A percentile compares a stretch with the other conserved stretches of the same genome.
These are phyloP conservation scores for Drosophila trapezifrons DNA, from an alignment of 1,140 invertebrate genomes.

Conservation along the genomic window DNA sequence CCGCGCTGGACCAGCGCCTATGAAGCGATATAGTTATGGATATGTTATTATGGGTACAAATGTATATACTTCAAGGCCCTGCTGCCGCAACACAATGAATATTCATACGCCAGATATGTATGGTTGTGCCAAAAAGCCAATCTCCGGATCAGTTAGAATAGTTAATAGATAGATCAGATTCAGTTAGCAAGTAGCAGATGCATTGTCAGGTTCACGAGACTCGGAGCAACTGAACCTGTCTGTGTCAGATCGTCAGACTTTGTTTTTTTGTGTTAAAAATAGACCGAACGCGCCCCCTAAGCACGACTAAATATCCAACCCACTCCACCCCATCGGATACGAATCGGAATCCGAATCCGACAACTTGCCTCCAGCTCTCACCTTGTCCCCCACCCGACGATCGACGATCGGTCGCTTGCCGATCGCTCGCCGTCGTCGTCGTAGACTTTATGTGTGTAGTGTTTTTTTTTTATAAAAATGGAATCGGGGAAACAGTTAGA, in stretches of 20 bases:
- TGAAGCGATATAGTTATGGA: conserved; percentile 23
- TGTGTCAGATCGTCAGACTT: conserved; percentile 5
- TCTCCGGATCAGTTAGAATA: background rate
- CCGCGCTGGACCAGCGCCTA: conserved; percentile 2
- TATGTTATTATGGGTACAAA: background rate
- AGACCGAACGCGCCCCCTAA: conserved; percentile 62
- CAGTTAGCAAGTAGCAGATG: conserved; percentile 15
- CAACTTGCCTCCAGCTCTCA: conserved; percentile 20
- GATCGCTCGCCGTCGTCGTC: conserved; percentile 31
- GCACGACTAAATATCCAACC: conserved; percentile 30
- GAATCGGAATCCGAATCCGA: conserved; percentile 4
- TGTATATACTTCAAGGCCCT: conserved; percentile 17
- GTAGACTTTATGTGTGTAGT: conserved; percentile 45
- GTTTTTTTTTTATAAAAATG: conserved; percentile 74
- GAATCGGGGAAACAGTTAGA: conserved; percentile 70
- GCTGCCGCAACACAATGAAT: conserved; percentile 1
- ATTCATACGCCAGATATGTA: conserved; percentile 13
- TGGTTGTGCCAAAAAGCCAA: conserved; percentile 23
- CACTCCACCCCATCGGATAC: conserved; percentile 9
- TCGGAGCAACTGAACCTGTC: conserved; percentile 17
- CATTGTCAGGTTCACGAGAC: conserved; percentile 36
- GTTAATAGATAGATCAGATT: conserved; percentile 10
- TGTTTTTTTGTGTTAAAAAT: conserved; percentile 49
- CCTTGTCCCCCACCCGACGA: conserved; percentile 31
- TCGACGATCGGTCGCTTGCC: conserved; percentile 32